These are phyloP conservation scores for Microctonus hyperodae DNA, from an alignment of 2,888 invertebrate species.

Conservation along the genomic window DNA sequence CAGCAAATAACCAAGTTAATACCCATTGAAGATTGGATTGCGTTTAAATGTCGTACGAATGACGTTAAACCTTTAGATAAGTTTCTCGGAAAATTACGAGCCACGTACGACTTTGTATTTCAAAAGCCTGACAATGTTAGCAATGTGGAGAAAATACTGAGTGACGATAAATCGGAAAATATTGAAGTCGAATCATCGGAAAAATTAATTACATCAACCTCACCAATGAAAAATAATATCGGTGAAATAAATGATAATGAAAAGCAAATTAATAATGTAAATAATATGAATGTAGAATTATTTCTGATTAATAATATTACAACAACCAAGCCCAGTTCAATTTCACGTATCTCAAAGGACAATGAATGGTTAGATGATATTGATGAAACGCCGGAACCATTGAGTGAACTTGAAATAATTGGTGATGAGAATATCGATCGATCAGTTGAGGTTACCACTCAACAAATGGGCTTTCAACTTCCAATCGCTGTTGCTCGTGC, in stretches of 20 bases:
- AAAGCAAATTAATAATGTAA: neutral
- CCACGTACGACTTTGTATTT: conserved; percentile 55
- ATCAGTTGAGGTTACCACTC: conserved; percentile 28
- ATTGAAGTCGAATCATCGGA: neutral
- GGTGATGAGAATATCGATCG: conserved; percentile 40
- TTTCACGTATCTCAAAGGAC: conserved; percentile 21
- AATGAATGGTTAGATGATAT: conserved; percentile 30
- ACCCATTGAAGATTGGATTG: conserved; percentile 48
- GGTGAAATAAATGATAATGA: conserved; percentile 4
- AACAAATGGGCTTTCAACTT: conserved; percentile 41
- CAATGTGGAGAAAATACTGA: conserved; percentile 47
- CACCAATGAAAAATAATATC: neutral
- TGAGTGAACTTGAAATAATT: conserved; percentile 40
- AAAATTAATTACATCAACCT: conserved; percentile 21
- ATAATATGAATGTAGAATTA: conserved; percentile 15
- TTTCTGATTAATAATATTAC: conserved; percentile 10
- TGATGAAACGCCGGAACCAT: conserved; percentile 41
- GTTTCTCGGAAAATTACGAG: conserved; percentile 51
- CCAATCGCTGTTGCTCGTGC: conserved; percentile 46
- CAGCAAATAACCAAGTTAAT: conserved; percentile 50
- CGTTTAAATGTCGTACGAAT: conserved; percentile 42
- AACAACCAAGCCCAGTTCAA: conserved; percentile 20
- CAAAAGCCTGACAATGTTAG: conserved; percentile 49
- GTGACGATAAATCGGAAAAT: conserved; percentile 30
- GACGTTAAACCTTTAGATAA: conserved; percentile 50